These are phyloP conservation scores for Dexiosoma caninum DNA, from an alignment of 2,888 invertebrate species.

Conservation along the genomic window DNA sequence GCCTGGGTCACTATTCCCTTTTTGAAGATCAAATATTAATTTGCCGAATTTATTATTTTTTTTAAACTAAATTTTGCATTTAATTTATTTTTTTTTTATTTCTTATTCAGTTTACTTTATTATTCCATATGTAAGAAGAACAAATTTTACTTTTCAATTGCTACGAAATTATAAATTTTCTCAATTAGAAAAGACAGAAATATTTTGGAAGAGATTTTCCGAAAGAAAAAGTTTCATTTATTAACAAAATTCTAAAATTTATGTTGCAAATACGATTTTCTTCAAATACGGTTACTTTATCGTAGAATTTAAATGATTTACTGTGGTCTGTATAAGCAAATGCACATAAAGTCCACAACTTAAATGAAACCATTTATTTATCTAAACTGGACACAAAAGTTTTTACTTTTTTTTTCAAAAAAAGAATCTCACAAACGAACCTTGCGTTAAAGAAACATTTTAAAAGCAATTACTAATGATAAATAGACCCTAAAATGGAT, in stretches of 20 bases:
- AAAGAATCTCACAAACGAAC: background rate
- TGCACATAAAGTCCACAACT: slow-evolving; percentile 29
- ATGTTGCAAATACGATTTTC: slow-evolving; percentile 2
- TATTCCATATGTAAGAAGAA: no score
- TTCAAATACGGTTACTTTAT: slow-evolving; percentile 25
- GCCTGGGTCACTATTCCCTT: no score
- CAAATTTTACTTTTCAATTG: no score
- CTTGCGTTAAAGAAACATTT: slow-evolving; percentile 24
- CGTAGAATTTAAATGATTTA: slow-evolving; percentile 47
- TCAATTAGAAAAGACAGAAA: no score
- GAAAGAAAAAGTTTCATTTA: slow-evolving; percentile 1
- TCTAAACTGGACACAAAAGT: background rate
- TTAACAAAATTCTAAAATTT: slow-evolving; percentile 11
- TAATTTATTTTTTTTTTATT: no score
- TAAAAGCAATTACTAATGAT: slow-evolving; percentile 54
- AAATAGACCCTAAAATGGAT: slow-evolving; percentile 33
- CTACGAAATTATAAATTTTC: no score
- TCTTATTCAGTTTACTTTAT: no score
- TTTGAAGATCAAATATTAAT: no score
- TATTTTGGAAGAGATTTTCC: no score
- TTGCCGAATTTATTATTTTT: no score
- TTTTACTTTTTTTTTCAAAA: background rate
- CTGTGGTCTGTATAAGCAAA: background rate
- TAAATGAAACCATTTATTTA: slow-evolving; percentile 33
- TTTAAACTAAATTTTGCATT: no score